These are phyloP conservation scores for Metacarcinus magister DNA, from an alignment of 2,888 invertebrate species.

Conservation along the genomic window DNA sequence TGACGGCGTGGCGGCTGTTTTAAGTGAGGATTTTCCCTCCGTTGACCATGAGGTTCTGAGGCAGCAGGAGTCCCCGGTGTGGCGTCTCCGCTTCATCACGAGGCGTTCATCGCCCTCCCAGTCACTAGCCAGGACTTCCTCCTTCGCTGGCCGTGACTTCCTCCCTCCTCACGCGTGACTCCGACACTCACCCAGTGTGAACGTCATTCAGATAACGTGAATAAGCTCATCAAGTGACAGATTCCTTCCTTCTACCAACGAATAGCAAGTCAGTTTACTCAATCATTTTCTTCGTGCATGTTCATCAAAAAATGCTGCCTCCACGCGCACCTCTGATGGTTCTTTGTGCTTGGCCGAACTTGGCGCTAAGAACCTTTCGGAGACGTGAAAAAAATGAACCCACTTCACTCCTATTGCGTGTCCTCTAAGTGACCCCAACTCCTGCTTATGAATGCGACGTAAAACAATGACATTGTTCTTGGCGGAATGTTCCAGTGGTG, in stretches of 20 bases:
- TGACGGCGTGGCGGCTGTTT: neutral
- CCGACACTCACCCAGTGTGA: conserved; percentile 5
- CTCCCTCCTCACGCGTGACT: conserved; percentile 36
- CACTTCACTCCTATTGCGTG: neutral
- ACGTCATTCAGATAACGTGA: neutral
- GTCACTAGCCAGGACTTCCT: conserved; percentile 51
- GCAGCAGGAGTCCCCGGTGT: neutral
- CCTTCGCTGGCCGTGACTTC: conserved; percentile 51
- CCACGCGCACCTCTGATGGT: neutral
- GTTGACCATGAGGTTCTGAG: neutral
- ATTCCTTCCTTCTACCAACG: neutral
- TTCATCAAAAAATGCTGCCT: neutral
- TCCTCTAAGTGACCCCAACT: conserved; percentile 17
- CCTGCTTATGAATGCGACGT: conserved; percentile 30
- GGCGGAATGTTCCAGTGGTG: neutral
- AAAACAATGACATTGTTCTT: conserved; percentile 26
- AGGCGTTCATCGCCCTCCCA: conserved; percentile 53
- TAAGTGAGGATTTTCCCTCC: conserved; percentile 3
- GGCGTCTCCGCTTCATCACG: conserved; percentile 46
- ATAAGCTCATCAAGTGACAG: neutral
- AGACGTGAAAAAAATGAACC: neutral
- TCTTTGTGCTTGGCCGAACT: neutral
- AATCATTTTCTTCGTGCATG: neutral
- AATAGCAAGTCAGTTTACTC: neutral
- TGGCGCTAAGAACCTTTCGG: neutral